Conservation (phyloP, 37 sponge, comb jelly and placozoan species). For the Hexactinellida sp. region DNA sequence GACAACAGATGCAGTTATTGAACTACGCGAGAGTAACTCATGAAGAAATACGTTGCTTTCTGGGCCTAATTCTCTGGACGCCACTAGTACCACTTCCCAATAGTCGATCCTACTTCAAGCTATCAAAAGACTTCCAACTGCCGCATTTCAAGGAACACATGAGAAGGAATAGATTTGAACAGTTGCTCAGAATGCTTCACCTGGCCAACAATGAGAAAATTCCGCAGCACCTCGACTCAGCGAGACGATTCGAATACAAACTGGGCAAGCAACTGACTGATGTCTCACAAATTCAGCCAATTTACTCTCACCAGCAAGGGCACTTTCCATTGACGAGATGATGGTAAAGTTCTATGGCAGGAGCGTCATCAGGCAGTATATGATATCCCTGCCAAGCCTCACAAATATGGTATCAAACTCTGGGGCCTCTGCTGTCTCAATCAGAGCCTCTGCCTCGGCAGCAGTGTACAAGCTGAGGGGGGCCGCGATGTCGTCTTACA, state of each 20-base stretch:
- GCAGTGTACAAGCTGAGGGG: background rate
- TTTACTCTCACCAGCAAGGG: background rate
- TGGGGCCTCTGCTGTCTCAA: background rate
- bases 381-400: background rate
- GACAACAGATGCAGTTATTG: background rate
- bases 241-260: background rate
- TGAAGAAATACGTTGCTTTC: background rate
- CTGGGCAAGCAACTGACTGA: background rate
- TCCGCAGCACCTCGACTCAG: background rate
- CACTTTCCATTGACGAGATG: background rate
- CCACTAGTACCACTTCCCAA: background rate
- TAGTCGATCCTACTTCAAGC: background rate
- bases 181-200: background rate
- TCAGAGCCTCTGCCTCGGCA: background rate
- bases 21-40: background rate
- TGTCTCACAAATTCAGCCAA: background rate
- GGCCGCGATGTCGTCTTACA: background rate
- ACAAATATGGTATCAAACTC: background rate
- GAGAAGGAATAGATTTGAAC: background rate
- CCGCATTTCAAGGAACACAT: background rate
- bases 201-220: background rate
- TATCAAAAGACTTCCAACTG: background rate
- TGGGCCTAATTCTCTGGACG: background rate
- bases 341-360: conserved; percentile 14
- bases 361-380: background rate